Conservation (phyloP, 2,888 invertebrate genomes). For the Arenicola marina region DNA sequence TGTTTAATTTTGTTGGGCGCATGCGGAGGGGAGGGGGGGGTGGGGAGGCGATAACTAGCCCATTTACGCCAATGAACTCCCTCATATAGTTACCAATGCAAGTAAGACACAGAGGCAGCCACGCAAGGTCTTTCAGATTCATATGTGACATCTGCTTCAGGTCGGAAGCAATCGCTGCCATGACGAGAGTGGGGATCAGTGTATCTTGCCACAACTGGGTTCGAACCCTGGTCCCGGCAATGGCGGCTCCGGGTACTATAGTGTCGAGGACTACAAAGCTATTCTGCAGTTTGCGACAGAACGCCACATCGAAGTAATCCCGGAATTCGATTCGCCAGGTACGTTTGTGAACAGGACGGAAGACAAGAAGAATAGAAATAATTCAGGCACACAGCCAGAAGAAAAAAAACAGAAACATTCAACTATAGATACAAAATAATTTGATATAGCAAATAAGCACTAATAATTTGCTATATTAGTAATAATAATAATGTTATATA, state of each 20-base stretch:
- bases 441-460: too few relatives aligned
- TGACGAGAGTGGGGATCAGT: slow-evolving; percentile 39
- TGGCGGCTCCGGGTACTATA: slow-evolving; percentile 46
- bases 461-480: too few relatives aligned
- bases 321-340: slow-evolving; percentile 54
- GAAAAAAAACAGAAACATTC: too few relatives aligned
- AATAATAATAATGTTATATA: too few relatives aligned
- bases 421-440: too few relatives aligned
- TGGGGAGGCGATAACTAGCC: slow-evolving; percentile 22
- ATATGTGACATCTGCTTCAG: too few relatives aligned
- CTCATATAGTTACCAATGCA: not conserved
- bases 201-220: slow-evolving; percentile 49
- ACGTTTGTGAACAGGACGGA: too few relatives aligned
- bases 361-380: too few relatives aligned
- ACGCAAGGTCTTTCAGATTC: too few relatives aligned
- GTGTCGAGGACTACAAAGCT: slow-evolving; percentile 45
- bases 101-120: not conserved
- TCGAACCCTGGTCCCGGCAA: slow-evolving; percentile 41
- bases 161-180: slow-evolving; percentile 48
- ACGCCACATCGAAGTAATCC: slow-evolving; percentile 41
- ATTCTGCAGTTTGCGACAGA: slow-evolving; percentile 45
- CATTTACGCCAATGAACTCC: not conserved
- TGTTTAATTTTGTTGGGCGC: slow-evolving; percentile 46
- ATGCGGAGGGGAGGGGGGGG: slow-evolving; percentile 40
- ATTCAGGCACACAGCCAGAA: too few relatives aligned